Evolutionary conservation across 1,140 invertebrate species (phyloP).

Genomic region (Drosophila rufa): DNA sequence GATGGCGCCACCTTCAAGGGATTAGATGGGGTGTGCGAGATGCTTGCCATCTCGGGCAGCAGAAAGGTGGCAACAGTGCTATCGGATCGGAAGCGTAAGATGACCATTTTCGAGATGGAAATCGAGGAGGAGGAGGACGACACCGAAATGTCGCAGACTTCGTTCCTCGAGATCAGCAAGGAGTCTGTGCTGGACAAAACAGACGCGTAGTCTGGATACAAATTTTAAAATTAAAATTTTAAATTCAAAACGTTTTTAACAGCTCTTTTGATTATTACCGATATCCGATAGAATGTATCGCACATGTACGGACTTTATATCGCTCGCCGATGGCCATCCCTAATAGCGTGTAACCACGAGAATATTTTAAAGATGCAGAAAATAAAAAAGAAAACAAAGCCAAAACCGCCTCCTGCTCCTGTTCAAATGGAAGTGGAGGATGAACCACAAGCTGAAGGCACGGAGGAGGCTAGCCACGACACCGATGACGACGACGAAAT

Average conservation of each 20-base stretch:
- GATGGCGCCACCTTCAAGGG: constrained; percentile 86
- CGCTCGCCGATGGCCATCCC: neutral
- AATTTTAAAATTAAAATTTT: neutral
- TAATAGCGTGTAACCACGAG: constrained; percentile 38
- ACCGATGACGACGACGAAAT: constrained; percentile 70
- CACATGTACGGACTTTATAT: too few species aligned
- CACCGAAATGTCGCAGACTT: constrained; percentile 87
- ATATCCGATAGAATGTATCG: neutral
- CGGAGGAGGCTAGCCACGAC: neutral
- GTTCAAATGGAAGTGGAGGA: constrained; percentile 3
- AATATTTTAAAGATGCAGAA: constrained; percentile 9
- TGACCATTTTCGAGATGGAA: constrained; percentile 96
- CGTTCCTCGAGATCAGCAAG: constrained; percentile 82
- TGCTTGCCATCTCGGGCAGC: constrained; percentile 93
- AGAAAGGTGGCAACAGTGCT: constrained; percentile 95
- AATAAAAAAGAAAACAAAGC: constrained; percentile 38
- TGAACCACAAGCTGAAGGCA: neutral
- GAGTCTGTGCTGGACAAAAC: constrained; percentile 64
- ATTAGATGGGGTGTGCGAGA: constrained; percentile 90
- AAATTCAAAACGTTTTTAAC: neutral
- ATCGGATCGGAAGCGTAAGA: constrained; percentile 91
- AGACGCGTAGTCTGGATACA: constrained; percentile 9
- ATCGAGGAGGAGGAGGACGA: constrained; percentile 96
- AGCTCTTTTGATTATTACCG: neutral
- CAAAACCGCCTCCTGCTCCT: neutral